Base-by-base conservation (phyloP, 2,888 invertebrate species). In the Thecophora atra region DNA sequence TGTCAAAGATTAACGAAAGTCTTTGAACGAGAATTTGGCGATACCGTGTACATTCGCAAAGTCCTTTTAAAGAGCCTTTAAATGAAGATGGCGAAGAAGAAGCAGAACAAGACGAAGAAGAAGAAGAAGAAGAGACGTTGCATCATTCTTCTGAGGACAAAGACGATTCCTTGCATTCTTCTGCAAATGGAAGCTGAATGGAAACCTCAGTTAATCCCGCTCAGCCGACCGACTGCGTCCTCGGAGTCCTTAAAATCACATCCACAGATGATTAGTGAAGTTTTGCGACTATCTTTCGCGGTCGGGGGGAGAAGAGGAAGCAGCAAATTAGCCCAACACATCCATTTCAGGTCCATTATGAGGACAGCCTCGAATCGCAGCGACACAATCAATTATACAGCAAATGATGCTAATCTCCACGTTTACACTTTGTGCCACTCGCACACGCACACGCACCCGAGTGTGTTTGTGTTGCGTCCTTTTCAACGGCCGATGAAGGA, bases 331-430 rank as follows among this genome's bases (percentile, higher is more conserved):
- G 30, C 60, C 26, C 21, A 64, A 64, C 47, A 24, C 64, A 47
- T 24, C 58, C 24, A 24, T 47, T 44, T 64, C 4, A 11, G 28
- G 47, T 21, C 47, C 21, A 47, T 44, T 47, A 64, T 47, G 47
- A 64, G 64, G 19, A 64, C 64, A 47, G 21, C 19, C 47, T 64
- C 11, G 70, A 28, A 70, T 52, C 70, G 67, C 69, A 70, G 72
- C 81, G 81, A 82, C 80, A 80, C 77, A 79, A 80, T 76, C 82
- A 82, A 81, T 81, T 82, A 81, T 79, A 79, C 78, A 76, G 58
- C 75, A 71, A 72, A 74, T 71, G 72, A 65, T 72, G 67, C 64
- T 75, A 76, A 76, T 75, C 76, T 71, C 71, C 60, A 58, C 62
- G 70, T 56, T 8, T 37, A 37, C 37, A 37, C 37, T 37, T 62